A percentile compares a stretch with the other conserved stretches of the same genome.
Conservation (phyloP, 2,888 invertebrate genomes). For the Lamellibrachia satsuma region DNA sequence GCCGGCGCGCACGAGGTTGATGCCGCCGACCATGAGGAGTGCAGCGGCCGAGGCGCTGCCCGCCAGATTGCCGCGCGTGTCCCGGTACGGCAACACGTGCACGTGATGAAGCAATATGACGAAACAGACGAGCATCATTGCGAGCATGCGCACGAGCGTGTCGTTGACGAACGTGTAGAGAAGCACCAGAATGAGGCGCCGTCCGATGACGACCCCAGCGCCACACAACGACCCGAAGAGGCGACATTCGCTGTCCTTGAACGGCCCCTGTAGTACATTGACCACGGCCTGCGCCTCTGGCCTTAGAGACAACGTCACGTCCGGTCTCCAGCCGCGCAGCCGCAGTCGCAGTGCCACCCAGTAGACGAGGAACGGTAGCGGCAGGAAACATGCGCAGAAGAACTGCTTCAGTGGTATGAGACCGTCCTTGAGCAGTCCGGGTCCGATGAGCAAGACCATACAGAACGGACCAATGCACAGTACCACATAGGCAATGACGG, state of each 20-base stretch:
- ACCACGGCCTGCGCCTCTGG: slow-evolving; percentile 38
- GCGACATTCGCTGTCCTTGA: slow-evolving; percentile 37
- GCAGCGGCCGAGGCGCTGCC: slow-evolving; percentile 42
- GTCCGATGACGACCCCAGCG: slow-evolving; percentile 41
- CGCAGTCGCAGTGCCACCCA: slow-evolving; percentile 39
- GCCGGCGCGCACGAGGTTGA: slow-evolving; percentile 43
- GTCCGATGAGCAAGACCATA: slow-evolving; percentile 42
- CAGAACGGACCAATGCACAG: slow-evolving; percentile 43
- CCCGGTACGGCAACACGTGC: slow-evolving; percentile 43
- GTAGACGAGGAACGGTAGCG: slow-evolving; percentile 42
- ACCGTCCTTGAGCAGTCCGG: slow-evolving; percentile 41
- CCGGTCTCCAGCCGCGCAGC: slow-evolving; percentile 29
- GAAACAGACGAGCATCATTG: slow-evolving; percentile 44
- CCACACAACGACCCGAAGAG: slow-evolving; percentile 41
- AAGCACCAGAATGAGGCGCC: slow-evolving; percentile 40
- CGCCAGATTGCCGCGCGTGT: slow-evolving; percentile 42
- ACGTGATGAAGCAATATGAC: slow-evolving; percentile 44
- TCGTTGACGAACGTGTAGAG: slow-evolving; percentile 45
- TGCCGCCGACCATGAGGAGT: slow-evolving; percentile 41
- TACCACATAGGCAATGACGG: slow-evolving; percentile 41
- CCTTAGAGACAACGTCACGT: slow-evolving; percentile 19
- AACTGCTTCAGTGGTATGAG: slow-evolving; percentile 41
- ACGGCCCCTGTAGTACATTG: slow-evolving; percentile 44
- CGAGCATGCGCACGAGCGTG: slow-evolving; percentile 42
- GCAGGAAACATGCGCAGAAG: slow-evolving; percentile 42